phyloP scores from a whole-genome alignment of 2,888 invertebrate genomes.

The Cerastis leucographa region DNA sequence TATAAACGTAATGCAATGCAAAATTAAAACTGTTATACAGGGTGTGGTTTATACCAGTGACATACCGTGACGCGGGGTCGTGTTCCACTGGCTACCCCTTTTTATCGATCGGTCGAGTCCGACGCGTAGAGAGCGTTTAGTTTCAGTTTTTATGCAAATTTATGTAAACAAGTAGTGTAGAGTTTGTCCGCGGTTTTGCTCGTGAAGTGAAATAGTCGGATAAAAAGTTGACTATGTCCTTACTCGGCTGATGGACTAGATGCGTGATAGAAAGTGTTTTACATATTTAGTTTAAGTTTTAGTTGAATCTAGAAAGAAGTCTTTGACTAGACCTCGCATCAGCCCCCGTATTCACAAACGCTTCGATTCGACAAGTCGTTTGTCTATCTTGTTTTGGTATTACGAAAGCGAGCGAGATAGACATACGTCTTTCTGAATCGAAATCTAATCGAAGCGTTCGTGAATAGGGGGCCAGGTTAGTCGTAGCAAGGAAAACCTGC shows the following conservation, averaged over 20 bases:
- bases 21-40: slow-evolving; percentile 8
- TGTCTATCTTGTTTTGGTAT: too few relatives aligned
- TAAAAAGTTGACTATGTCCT: background rate
- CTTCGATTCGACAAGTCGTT: too few relatives aligned
- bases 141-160: slow-evolving; percentile 31
- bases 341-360: too few relatives aligned
- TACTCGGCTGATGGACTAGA: background rate
- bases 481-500: too few relatives aligned
- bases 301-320: too few relatives aligned
- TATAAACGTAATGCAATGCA: background rate
- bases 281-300: too few relatives aligned
- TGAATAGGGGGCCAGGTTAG: too few relatives aligned
- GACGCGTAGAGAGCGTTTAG: slow-evolving; percentile 18
- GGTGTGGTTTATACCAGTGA: slow-evolving; percentile 50
- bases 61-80: slow-evolving; percentile 38
- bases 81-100: background rate
- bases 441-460: too few relatives aligned
- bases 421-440: too few relatives aligned
- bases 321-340: too few relatives aligned
- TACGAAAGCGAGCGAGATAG: too few relatives aligned
- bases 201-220: background rate
- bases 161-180: background rate
- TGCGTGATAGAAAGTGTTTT: background rate
- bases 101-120: slow-evolving; percentile 31
- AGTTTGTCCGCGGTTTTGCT: background rate